Percentiles rank a stretch among this genome's conserved stretches.
phyloP scores from a whole-genome alignment of 1,140 invertebrate species.

The Drosophila persimilis region DNA sequence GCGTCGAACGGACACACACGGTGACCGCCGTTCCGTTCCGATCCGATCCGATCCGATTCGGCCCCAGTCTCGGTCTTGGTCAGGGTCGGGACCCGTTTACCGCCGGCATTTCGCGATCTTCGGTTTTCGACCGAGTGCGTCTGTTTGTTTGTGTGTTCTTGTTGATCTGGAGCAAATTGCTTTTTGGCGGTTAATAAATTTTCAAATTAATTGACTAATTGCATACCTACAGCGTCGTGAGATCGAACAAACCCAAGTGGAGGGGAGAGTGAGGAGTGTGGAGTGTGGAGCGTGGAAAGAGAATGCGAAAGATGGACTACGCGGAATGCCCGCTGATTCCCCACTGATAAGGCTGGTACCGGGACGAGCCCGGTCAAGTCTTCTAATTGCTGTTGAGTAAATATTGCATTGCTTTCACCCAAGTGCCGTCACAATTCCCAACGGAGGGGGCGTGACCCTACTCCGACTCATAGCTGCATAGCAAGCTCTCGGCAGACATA shows the following conservation, averaged over 20 bases:
- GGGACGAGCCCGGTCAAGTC: neutral
- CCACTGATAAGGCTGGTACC: conserved; percentile 10
- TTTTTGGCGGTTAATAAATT: conserved; percentile 82
- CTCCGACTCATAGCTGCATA: conserved; percentile 7
- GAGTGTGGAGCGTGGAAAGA: neutral
- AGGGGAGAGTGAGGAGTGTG: conserved; percentile 14
- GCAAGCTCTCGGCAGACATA: conserved; percentile 26
- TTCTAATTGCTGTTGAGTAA: conserved; percentile 19
- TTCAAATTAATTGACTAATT: conserved; percentile 82
- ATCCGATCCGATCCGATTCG: neutral
- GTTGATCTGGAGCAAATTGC: conserved; percentile 72
- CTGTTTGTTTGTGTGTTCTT: conserved; percentile 26
- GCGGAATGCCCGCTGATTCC: too few species aligned
- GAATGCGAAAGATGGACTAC: conserved; percentile 32
- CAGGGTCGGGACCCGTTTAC: conserved; percentile 55
- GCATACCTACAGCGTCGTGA: conserved; percentile 68
- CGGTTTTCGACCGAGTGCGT: neutral
- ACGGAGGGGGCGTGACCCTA: conserved; percentile 6
- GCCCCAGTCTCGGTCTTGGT: conserved; percentile 17
- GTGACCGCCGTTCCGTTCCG: conserved; percentile 24
- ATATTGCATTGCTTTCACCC: conserved; percentile 5
- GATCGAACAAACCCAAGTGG: conserved; percentile 6
- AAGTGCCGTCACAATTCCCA: conserved; percentile 17
- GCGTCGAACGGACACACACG: conserved; percentile 45
- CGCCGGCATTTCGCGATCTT: conserved; percentile 68